Evolutionary conservation across 2,797 vertebrate genomes (phyloP).

Genomic region (Sebastes miniatus): DNA sequence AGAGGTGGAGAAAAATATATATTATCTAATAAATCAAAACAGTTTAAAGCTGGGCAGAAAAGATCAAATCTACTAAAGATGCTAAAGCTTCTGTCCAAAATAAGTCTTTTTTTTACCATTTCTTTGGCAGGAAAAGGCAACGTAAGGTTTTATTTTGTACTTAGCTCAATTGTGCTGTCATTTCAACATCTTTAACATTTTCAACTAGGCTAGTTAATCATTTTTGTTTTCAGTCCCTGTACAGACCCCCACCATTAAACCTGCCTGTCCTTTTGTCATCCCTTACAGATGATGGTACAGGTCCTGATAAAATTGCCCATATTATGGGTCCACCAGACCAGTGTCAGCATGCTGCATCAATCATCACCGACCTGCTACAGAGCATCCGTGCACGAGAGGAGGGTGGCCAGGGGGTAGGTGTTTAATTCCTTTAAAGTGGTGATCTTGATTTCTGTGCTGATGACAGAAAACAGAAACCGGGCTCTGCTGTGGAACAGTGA

Average conservation of each 20-base stretch:
- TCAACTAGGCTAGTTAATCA: background rate
- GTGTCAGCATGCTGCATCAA: slow-evolving; percentile 92
- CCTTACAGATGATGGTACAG: slow-evolving; percentile 88
- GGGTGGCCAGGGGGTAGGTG: slow-evolving; percentile 79
- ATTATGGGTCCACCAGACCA: slow-evolving; percentile 95
- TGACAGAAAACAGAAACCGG: background rate
- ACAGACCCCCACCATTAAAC: background rate
- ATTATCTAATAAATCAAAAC: background rate
- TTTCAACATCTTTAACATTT: background rate
- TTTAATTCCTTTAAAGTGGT: background rate
- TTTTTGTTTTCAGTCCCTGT: background rate
- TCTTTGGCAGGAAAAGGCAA: background rate
- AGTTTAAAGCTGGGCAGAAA: background rate
- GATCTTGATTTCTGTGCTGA: background rate
- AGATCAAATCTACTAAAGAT: background rate
- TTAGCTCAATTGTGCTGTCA: too few species aligned
- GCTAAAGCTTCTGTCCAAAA: background rate
- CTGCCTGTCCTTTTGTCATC: background rate
- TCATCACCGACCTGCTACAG: slow-evolving; percentile 94
- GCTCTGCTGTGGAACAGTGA: background rate
- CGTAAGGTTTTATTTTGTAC: background rate
- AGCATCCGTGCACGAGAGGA: slow-evolving; percentile 90
- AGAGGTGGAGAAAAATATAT: background rate
- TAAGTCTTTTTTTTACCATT: background rate
- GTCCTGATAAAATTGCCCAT: slow-evolving; percentile 94